Evolutionary conservation across 2,797 vertebrate genomes (phyloP).

Genomic region (Bradypus variegatus): DNA sequence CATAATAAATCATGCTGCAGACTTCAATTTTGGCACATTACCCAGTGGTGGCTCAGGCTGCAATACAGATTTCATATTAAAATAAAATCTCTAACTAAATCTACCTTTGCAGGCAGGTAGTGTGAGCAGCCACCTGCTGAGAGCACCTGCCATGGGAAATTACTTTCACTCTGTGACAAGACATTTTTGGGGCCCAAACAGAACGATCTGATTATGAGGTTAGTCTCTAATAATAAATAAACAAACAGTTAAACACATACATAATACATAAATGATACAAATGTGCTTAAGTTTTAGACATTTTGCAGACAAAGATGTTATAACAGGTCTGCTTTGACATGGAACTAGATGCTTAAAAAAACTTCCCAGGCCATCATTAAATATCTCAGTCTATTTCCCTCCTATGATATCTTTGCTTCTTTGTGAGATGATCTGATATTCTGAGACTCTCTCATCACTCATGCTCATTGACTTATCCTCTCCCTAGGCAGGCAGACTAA

Average conservation of each 20-base stretch:
- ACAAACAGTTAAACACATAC: slow-evolving; percentile 20
- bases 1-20: slow-evolving; percentile 85
- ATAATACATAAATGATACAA: neutral
- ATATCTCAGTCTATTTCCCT: neutral
- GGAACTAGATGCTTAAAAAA: neutral
- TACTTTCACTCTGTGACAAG: slow-evolving; percentile 74
- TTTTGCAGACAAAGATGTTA: slow-evolving; percentile 12
- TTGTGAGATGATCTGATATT: slow-evolving; percentile 2
- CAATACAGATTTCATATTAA: slow-evolving; percentile 79
- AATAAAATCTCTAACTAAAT: slow-evolving; percentile 79
- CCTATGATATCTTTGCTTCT: neutral
- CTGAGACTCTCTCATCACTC: neutral
- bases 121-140: slow-evolving; percentile 79
- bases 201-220: slow-evolving; percentile 53
- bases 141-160: slow-evolving; percentile 76
- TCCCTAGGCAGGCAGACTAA: neutral
- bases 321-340: neutral
- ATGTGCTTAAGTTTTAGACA: slow-evolving; percentile 1
- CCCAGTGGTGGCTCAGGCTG: slow-evolving; percentile 77
- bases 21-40: slow-evolving; percentile 82
- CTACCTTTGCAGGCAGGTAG: slow-evolving; percentile 79
- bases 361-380: neutral
- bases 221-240: slow-evolving; percentile 49
- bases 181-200: slow-evolving; percentile 47
- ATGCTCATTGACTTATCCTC: neutral